Percentiles rank a stretch among this genome's conserved stretches.
phyloP scores from a whole-genome alignment of 2,113 vertebrate genomes.

The Urocolius indicus region DNA sequence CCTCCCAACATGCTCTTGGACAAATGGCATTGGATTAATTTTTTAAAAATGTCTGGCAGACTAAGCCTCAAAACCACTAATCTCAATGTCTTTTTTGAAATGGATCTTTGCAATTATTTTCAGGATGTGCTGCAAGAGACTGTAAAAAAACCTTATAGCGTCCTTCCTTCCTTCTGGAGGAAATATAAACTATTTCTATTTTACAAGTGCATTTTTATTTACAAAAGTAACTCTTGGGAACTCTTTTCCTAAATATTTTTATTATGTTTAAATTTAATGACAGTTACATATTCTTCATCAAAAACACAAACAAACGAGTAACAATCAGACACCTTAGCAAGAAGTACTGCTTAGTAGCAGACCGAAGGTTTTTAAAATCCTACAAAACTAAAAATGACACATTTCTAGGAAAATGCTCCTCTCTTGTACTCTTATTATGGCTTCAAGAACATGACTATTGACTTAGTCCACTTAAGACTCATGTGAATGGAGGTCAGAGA shows the following conservation, averaged over 20 bases:
- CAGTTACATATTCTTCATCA: not conserved
- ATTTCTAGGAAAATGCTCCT: not conserved
- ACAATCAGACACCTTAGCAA: not conserved
- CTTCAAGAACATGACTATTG: not conserved
- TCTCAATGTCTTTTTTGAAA: not conserved
- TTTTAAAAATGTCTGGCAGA: not conserved
- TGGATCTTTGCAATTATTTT: not conserved
- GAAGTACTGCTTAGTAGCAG: not conserved
- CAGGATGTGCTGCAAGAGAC: not conserved
- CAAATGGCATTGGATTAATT: not conserved
- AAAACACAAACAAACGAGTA: not conserved
- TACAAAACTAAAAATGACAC: not conserved
- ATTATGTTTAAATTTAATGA: not conserved
- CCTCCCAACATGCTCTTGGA: not conserved
- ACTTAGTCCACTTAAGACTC: not conserved
- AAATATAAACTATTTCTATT: not conserved
- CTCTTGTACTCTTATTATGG: not conserved
- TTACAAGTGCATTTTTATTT: not conserved
- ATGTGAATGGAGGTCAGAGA: not conserved
- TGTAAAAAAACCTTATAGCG: not conserved
- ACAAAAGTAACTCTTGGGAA: fast-evolving
- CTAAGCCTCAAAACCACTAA: not conserved
- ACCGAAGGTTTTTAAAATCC: fast-evolving
- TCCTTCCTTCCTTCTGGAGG: not conserved
- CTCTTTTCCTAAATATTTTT: not conserved